Conservation (phyloP, 2,113 vertebrate genomes). For the Mustela lutreola region DNA sequence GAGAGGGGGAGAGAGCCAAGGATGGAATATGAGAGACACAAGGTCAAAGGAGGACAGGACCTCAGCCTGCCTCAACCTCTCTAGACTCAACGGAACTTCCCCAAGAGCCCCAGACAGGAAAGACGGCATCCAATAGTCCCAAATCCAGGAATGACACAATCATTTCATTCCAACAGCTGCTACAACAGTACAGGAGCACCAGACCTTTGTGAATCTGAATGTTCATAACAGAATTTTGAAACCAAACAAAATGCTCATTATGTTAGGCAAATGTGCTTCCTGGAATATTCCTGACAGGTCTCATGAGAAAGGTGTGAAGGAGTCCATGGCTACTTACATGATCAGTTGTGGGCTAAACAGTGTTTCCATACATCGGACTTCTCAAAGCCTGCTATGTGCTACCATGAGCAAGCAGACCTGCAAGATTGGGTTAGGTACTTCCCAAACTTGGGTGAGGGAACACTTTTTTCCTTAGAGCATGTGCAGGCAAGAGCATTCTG, state of each 20-base stretch:
- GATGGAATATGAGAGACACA: not conserved
- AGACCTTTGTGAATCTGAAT: not conserved
- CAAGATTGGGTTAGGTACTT: rapidly evolving
- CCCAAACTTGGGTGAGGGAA: not conserved
- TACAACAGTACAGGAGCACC: not conserved
- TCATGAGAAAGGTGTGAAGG: not conserved
- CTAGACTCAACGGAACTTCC: not conserved
- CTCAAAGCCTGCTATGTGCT: not conserved
- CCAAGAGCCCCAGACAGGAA: not conserved
- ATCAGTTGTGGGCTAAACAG: not conserved
- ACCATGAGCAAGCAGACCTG: rapidly evolving
- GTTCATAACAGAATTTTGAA: not conserved
- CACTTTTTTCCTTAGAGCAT: not conserved
- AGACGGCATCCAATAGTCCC: not conserved
- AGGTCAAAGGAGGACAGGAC: too few species aligned
- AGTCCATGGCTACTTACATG: rapidly evolving
- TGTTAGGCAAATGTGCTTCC: not conserved
- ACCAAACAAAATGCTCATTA: not conserved
- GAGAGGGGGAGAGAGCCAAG: not conserved
- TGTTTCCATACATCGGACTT: not conserved
- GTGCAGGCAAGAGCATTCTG: not conserved
- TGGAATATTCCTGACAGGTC: not conserved
- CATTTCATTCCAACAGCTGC: not conserved
- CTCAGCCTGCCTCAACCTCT: not conserved
- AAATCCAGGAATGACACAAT: not conserved